Evolutionary conservation across 2,113 vertebrate species (phyloP).

Genomic region (Ahaetulla prasina): DNA sequence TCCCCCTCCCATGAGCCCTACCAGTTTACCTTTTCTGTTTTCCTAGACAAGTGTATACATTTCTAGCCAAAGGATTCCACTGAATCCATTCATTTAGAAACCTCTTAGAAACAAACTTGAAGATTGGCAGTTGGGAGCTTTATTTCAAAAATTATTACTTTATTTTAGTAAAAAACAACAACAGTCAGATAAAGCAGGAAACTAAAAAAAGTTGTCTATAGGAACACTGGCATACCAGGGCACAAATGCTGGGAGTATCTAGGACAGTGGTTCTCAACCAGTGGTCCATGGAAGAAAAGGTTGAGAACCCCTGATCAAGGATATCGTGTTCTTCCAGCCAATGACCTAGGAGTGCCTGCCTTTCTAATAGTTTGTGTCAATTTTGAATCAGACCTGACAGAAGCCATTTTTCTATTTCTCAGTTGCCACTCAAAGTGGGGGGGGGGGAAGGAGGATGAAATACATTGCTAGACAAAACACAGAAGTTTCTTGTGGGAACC

Average conservation of each 20-base stretch:
- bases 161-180: background rate
- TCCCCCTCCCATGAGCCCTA: background rate
- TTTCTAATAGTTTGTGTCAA: background rate
- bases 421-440: no score
- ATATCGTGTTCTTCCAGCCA: background rate
- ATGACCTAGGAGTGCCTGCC: background rate
- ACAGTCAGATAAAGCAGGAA: background rate
- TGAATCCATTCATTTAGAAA: background rate
- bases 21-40: background rate
- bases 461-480: no score
- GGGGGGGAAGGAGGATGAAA: no score
- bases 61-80: background rate
- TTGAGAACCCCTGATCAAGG: background rate
- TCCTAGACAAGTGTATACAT: background rate
- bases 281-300: no score
- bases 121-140: background rate
- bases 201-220: background rate
- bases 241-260: background rate
- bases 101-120: background rate
- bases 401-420: no score
- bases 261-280: no score
- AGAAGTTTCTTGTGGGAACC: no score
- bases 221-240: background rate
- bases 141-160: background rate
- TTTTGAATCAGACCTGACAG: no score